Percentiles rank a stretch among this genome's conserved stretches.
Evolutionary conservation across 2,113 vertebrate genomes (phyloP).

Genomic region (Dasyprocta punctata): DNA sequence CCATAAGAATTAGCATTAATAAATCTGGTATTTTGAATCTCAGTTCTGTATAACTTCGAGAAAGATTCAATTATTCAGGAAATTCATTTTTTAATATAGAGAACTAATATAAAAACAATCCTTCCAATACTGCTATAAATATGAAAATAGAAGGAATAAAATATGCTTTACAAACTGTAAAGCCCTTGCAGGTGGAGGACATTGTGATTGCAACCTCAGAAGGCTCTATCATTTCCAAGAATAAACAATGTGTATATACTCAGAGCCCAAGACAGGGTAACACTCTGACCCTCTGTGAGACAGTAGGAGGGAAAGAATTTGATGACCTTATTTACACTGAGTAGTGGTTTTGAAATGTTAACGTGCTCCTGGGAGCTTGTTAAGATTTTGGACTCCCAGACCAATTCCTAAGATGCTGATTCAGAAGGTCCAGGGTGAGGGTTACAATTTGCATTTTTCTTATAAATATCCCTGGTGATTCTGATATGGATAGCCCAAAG

Average conservation of each 20-base stretch:
- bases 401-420: neutral
- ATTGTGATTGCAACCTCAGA: neutral
- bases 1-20: slow-evolving; percentile 24
- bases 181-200: neutral
- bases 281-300: neutral
- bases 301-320: neutral
- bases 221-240: neutral
- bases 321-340: neutral
- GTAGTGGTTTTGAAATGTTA: slow-evolving; percentile 37
- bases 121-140: neutral
- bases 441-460: slow-evolving; percentile 27
- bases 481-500: neutral
- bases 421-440: slow-evolving; percentile 18
- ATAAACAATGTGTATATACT: neutral
- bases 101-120: slow-evolving; percentile 51
- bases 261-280: neutral
- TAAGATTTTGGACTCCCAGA: slow-evolving; percentile 27
- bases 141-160: slow-evolving; percentile 43
- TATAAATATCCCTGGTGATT: neutral
- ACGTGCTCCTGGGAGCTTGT: slow-evolving; percentile 11
- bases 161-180: neutral
- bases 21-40: slow-evolving; percentile 43
- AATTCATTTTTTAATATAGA: neutral
- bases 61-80: slow-evolving; percentile 57
- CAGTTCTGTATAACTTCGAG: slow-evolving; percentile 40